Evolutionary conservation across 2,113 vertebrate species (phyloP), one percentile per base, ranked within the genome.

Genomic region (Zosterops pallidus): DNA sequence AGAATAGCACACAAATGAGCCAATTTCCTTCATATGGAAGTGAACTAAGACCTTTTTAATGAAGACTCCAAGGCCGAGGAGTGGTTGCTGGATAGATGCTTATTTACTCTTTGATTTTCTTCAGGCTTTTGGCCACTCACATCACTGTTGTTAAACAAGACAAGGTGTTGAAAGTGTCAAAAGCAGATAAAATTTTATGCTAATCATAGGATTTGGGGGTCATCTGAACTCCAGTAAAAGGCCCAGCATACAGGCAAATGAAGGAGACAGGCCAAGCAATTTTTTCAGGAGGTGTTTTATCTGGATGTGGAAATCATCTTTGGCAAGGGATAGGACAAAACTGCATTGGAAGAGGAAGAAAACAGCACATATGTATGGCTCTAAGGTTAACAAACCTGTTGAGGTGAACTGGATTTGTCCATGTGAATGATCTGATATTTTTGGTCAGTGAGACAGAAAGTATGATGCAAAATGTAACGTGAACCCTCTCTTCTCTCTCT

Each of bases 21-120:
- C 42, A 47, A 87, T 85, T 95, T 65, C 70, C 81, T 92, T 97
- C 79, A 52, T 44, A 86, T 78, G 69, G 74, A 95, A 92, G 88
- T 76, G 86, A 92, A 90, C 93, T 90, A 97, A 96, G 76, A 86
- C 86, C 83, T 80, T 95, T 96, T 89, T 94, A 95, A 94, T 89
- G 92, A 96, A 90, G 72, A 71, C 67, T 94, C 64, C 65, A 89
- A 87, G 79, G 57, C 64, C 0, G 0, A 31, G 20, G 46, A 84
- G 31, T 60, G 62, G 6, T 53, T 78, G 15, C 12, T 72, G 37
- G 37, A 14, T 37, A n/a, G 44, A 85, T 81, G 55, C 21, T 81
- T 77, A 63, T 92, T 90, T 86, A 71, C 55, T 93, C 94, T 78
- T 67, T 63, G 4, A 56, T 92, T 93, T 85, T 95, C 31, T 83